Conservation (phyloP, 2,113 vertebrate genomes). For the Brachyhypopomus gauderio region DNA sequence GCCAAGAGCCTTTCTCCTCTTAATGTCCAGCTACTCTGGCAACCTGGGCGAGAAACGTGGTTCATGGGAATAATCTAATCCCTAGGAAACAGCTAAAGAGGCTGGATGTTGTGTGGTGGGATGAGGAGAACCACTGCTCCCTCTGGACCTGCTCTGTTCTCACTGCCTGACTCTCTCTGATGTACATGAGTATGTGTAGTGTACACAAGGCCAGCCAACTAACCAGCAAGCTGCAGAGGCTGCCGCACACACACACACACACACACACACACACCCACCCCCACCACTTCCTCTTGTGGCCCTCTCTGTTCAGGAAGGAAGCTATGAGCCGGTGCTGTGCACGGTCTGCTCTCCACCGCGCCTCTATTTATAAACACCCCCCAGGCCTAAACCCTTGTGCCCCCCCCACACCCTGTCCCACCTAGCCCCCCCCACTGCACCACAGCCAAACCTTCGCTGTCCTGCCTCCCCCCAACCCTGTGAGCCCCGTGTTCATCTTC, state of each 20-base stretch:
- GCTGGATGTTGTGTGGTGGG: background rate
- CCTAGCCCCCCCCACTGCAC: background rate
- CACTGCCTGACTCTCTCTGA: background rate
- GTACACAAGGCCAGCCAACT: background rate
- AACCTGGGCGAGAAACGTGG: conserved; percentile 20
- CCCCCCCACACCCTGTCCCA: conserved; percentile 3
- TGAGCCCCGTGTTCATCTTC: background rate
- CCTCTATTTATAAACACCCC: conserved; percentile 62
- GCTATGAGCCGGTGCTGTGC: conserved; percentile 50
- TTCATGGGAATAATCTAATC: background rate
- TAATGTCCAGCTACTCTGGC: conserved; percentile 35
- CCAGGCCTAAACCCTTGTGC: background rate
- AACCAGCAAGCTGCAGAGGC: conserved; percentile 1
- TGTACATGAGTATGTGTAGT: background rate
- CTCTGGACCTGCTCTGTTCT: no score
- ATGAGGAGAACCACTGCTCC: background rate
- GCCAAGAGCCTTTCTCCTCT: background rate
- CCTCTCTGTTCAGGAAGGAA: conserved; percentile 66
- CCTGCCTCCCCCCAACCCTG: no score
- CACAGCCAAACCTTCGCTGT: background rate
- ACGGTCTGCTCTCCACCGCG: conserved; percentile 41
- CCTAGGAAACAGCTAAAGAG: background rate
- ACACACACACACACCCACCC: conserved; percentile 34
- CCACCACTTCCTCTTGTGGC: conserved; percentile 51
- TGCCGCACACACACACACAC: conserved; percentile 23